Evolutionary conservation across 2,797 vertebrate genomes (phyloP), one percentile per base, ranked within the genome.

Genomic region (Onychomys leucogaster): DNA sequence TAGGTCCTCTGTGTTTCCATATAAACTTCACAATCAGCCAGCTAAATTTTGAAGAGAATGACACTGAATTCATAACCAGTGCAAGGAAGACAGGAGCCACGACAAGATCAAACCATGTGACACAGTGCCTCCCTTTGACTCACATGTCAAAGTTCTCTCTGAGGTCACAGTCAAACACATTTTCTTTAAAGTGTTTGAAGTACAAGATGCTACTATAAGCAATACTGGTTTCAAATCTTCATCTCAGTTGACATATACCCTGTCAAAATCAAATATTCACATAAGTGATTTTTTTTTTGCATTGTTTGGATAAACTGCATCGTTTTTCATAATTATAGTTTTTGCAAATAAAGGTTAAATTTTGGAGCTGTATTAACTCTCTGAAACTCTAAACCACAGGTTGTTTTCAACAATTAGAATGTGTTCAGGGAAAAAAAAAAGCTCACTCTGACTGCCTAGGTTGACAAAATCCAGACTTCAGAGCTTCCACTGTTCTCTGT

Each of bases 271-370:
- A 69, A 63, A 86, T 71, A 81, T 29, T 91, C 77, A 89, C 34
- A 59, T 21, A 71, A 8, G 55, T 23, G 3, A 23, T 63, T 23
- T n/a, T 71, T 59, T 57, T 65, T 67, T 67, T 46, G 49, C 17
- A 73, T 93, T 27, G 12, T 80, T 23, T 52, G 9, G n/a, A 78
- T 59, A 88, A 49, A 59, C 43, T 63, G 63, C 76, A 49, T 2
- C 55, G 34, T 57, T 91, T 93, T 87, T 81, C 69, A 83, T 34
- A 34, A 85, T 89, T 69, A 61, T 17, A 0, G 1, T 86, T 63
- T 86, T 61, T 89, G 14, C 63, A 96, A 87, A 95, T 75, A 67
- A 83, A 92, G 8, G 65, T 82, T 94, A 84, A 61, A 83, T 76
- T 94, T 61, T 96, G 27, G 27, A 71, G 19, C 32, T 57, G 46